These are phyloP conservation scores for Puffinus mauretanicus DNA, from an alignment of 2,113 vertebrate genomes.

Conservation along the genomic window DNA sequence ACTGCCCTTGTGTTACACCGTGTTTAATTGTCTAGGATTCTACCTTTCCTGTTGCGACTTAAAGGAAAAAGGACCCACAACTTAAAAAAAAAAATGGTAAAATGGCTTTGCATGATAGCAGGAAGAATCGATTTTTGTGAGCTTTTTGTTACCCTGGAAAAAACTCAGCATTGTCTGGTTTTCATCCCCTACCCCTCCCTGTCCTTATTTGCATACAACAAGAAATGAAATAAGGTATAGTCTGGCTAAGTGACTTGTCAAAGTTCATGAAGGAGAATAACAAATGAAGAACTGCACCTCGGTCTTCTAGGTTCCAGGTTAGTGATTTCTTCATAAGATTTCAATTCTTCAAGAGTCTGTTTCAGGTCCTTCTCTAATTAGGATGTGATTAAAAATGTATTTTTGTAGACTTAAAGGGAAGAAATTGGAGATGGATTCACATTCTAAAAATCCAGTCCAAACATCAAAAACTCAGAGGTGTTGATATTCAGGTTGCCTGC, in stretches of 20 bases:
- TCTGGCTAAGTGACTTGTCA: neutral
- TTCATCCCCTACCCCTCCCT: neutral
- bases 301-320: neutral
- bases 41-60: neutral
- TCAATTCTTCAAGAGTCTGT: neutral
- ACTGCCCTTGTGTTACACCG: neutral
- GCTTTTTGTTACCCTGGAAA: neutral
- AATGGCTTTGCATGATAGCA: neutral
- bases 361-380: constrained; percentile 20
- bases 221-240: neutral
- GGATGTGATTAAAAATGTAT: constrained; percentile 35
- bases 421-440: neutral
- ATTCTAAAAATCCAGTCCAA: neutral
- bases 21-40: neutral
- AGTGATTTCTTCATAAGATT: constrained; percentile 4
- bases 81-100: neutral
- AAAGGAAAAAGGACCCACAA: neutral
- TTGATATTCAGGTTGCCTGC: neutral
- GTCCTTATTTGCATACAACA: neutral
- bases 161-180: neutral
- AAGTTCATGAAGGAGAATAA: neutral
- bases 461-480: neutral
- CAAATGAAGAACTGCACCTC: neutral
- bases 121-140: neutral
- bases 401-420: constrained; percentile 3